Evolutionary conservation across 2,888 invertebrate genomes (phyloP), one percentile per base, ranked within the genome.

Genomic region (Drosophila trichaetosa): DNA sequence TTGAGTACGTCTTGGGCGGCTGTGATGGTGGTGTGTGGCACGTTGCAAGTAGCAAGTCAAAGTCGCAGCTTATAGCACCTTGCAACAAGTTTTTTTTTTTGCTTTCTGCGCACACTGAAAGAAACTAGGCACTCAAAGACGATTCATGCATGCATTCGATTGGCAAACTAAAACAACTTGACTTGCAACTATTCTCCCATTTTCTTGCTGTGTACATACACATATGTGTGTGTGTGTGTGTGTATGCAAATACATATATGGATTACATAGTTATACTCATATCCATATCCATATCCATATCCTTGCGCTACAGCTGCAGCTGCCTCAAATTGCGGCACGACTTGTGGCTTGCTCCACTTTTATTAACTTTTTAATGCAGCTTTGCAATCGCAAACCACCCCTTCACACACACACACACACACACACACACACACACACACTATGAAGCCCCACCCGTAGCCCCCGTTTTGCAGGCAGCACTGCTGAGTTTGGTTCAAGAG

Each of bases 361-460:
- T 87, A 87, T 87, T 88, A 87, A 87, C 90, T 87, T 87, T 87
- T 87, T 89, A 87, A 89, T 89, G 85, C 89, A 85, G 83, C 88
- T 54, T 67, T 73, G 69, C 80, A 40, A 49, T 48, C 42, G 54
- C 62, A 16, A 46, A 4, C 33, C 49, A 33, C 49, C 40, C 5
- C 18, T 3, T 46, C 21, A 24, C 52, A 11, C 13, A n/a, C 11
- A 2, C 33, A 5, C 24, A 4, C 42, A 13, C 21, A 13, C 42
- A 3, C 11, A 13, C 21, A 13, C 21, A 7, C 21, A 2, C n/a
- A 6, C 2, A 21, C 42, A 4, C 40, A 21, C 21, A 21, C 2
- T 18, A 38, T 18, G 38, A 18, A 38, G 4, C 2, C 27, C 18
- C 24, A 27, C 10, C 27, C 49, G 33, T 33, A n/a, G 38, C 38